These are phyloP conservation scores for Tetragonula carbonaria DNA, from an alignment of 2,888 invertebrate genomes.

Conservation along the genomic window DNA sequence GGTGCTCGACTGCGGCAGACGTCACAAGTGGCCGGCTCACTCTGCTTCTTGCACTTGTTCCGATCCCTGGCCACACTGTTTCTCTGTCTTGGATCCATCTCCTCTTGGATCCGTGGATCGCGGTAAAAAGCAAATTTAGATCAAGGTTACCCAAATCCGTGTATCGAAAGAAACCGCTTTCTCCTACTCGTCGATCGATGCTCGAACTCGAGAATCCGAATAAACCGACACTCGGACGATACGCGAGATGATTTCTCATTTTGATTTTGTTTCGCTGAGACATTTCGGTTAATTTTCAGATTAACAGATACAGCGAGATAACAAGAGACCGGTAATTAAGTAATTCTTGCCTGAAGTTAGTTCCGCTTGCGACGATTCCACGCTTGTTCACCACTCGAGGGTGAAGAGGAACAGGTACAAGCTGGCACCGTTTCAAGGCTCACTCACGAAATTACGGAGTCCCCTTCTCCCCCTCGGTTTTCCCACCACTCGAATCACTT, in stretches of 20 bases:
- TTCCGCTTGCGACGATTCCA: conserved; percentile 36
- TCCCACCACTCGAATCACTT: conserved; percentile 61
- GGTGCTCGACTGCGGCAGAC: conserved; percentile 83
- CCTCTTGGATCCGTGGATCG: conserved; percentile 56
- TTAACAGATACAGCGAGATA: not conserved
- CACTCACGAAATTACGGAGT: conserved; percentile 77
- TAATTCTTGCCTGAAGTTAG: conserved; percentile 64
- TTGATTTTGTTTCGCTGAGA: not conserved
- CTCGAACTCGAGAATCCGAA: no score
- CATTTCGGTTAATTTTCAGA: not conserved
- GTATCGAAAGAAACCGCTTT: conserved; percentile 19
- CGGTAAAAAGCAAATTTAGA: conserved; percentile 69
- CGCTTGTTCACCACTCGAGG: conserved; percentile 45
- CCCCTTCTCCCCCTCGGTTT: conserved; percentile 49
- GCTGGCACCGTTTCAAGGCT: conserved; percentile 81
- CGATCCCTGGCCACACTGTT: conserved; percentile 69
- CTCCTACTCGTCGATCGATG: not conserved
- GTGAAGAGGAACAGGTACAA: conserved; percentile 68
- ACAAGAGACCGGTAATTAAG: conserved; percentile 70
- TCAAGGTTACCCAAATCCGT: conserved; percentile 63
- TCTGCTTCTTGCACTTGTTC: conserved; percentile 79
- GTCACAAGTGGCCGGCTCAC: conserved; percentile 80
- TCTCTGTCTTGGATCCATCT: conserved; percentile 54
- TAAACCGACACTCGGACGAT: no score
- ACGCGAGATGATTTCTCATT: no score